Base-by-base conservation (phyloP, 2,113 vertebrate species). In the Erinaceus europaeus region DNA sequence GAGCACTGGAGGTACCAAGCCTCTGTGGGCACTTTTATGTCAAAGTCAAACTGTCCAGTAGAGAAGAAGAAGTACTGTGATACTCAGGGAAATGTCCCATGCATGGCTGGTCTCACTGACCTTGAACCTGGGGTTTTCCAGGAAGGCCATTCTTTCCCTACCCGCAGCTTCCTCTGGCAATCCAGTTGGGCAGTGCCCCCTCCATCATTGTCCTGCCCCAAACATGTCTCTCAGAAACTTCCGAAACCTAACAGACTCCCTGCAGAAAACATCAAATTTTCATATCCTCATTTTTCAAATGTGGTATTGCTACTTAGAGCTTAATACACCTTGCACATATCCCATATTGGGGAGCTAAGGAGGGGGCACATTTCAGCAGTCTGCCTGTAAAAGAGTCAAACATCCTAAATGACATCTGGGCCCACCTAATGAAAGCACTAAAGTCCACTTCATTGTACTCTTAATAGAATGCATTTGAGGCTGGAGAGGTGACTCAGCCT, bases 61-160 rank as follows among this genome's bases (percentile, higher is more conserved):
- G 52, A 25, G 27, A 55, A 55, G 17, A 55, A 72, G 55, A 55
- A 91, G 50, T n/a, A n/a, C n/a, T n/a, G n/a, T n/a, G n/a, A n/a
- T n/a, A n/a, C n/a, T n/a, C n/a, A n/a, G n/a, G n/a, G n/a, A n/a
- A n/a, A n/a, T 50, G 88, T 86, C 74, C 85, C 3, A n/a, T 86
- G 75, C 91, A 71, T 2, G 20, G 76, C 10, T 73, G 40, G 15
- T 42, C 64, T 89, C 84, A 76, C 32, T 67, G 50, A 73, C 84
- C 61, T 1, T 2, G 38, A 71, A n/a, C 81, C 80, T 65, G 93
- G 95, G 92, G 42, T 6, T 93, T 93, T 91, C 93, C 92, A 65
- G 15, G 68, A 3, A 62, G 29, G 38, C 80, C 32, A 76, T 75
- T 50, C 42, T 76, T 65, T 74, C 74, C 77, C 13, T 17, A 44